phyloP scores from a whole-genome alignment of 2,113 vertebrate species.

The Asarcornis scutulata region DNA sequence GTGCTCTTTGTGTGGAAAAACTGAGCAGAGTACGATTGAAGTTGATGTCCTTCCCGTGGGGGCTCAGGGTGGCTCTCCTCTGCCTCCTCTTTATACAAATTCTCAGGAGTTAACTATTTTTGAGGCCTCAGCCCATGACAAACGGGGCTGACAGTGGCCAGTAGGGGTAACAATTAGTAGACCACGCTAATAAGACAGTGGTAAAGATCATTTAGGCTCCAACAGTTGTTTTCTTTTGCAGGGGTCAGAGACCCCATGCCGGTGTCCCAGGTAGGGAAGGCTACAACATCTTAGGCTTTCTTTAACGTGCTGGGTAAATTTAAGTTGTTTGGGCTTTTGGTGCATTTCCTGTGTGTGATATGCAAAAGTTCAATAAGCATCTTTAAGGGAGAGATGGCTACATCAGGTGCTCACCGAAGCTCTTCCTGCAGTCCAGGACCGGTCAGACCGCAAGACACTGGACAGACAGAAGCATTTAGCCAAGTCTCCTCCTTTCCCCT shows the following conservation, averaged over 20 bases:
- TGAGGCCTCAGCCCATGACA: neutral
- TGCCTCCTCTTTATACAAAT: neutral
- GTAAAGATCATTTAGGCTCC: neutral
- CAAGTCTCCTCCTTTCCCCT: neutral
- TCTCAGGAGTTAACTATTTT: fast-evolving
- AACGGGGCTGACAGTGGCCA: fast-evolving
- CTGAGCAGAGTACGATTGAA: fast-evolving
- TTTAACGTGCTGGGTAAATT: too few species aligned
- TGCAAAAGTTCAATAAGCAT: neutral
- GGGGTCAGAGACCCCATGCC: neutral
- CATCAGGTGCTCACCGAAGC: neutral
- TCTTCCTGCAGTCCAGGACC: neutral
- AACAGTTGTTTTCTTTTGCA: neutral
- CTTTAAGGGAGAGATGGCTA: neutral
- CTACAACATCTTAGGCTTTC: neutral
- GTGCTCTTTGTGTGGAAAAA: fast-evolving
- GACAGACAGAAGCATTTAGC: neutral
- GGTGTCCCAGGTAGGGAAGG: neutral
- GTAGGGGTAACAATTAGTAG: neutral
- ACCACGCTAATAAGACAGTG: neutral
- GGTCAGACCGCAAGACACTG: neutral
- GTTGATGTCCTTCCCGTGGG: neutral
- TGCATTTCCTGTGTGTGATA: neutral
- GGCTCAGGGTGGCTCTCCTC: neutral
- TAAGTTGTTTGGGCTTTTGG: neutral